Evolutionary conservation across 2,797 vertebrate genomes (phyloP), one percentile per base, ranked within the genome.

Genomic region (Antennarius maculatus): DNA sequence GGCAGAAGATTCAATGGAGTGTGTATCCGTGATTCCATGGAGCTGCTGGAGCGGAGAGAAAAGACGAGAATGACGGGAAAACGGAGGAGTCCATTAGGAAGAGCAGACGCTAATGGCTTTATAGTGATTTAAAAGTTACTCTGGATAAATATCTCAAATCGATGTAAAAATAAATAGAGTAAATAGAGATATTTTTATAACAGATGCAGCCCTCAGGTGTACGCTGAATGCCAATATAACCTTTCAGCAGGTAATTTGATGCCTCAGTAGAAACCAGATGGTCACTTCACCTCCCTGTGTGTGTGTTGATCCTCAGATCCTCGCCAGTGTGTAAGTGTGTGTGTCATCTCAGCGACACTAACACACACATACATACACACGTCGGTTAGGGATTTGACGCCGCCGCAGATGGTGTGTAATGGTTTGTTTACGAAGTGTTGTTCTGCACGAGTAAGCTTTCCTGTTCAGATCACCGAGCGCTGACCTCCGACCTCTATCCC

Each of bases 371-470:
- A 82, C 59, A 81, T 42, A 53, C 55, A 47, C 57, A 16, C 3
- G 15, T 65, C 23, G 62, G 58, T 61, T 39, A n/a, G 74, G 82
- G 80, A 85, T 85, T 84, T 81, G 76, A 87, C 77, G 56, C 79
- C 59, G 2, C 67, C 70, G 66, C 88, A 91, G 86, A 91, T 89
- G 86, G 85, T 77, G 80, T 75, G 76, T 83, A 87, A 86, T 88
- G 81, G 76, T 86, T 89, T 93, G 90, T 92, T 93, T 93, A 91
- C 68, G 67, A 89, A 82, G 72, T 66, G 76, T 74, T 87, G 83
- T 87, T 89, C 84, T 65, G 67, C 76, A 53, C 69, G 84, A 83
- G 75, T 71, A 74, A 66, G 77, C 86, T 88, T 91, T 84, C 74
- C 84, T 82, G 81, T 81, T 84, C 65, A 75, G 84, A 73, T 70